Base-by-base conservation (phyloP, 2,113 vertebrate genomes). In the Phasianus colchicus region DNA sequence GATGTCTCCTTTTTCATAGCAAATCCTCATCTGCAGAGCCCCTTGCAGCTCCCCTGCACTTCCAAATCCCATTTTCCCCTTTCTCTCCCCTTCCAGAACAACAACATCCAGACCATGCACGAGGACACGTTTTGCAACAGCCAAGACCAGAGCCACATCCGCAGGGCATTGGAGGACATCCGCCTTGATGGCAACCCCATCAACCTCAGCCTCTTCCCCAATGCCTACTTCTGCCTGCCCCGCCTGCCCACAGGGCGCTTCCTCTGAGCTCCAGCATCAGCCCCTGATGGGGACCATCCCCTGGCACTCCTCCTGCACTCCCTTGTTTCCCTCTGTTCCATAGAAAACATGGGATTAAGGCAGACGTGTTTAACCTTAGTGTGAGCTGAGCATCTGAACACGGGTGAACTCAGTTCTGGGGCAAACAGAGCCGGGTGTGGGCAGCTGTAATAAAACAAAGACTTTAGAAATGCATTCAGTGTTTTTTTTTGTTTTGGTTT, bases 111-210 rank as follows among this genome's bases (percentile, higher is more conserved):
- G 91, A 97, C 87, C 48, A 86, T 98, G 87, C 97, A 96, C 1
- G 94, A 89, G 67, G 97, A 98, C 67, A 93, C 98, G 0, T 98
- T 99, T 93, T 99, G 99, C 1, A 92, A 98, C 57, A 34, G 60
- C 16, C 88, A 91, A 4, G 97, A 98, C 38, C 97, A 83, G 22
- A 96, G 61, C 27, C 97, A 98, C 63, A 88, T 97, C 48, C 97
- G 97, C 27, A 90, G 93, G 61, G 89, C 21, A 6, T 96, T 99
- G 66, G 98, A 99, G 91, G 98, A 99, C 84, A 96, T 98, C 65
- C 97, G 98, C 47, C 97, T 99, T 34, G 98, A 99, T 0, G 97
- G 97, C 32, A 99, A 98, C 89, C 98, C 99, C 38, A 91, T 99
- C 97, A 97, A 98, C 94, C 95, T 98, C 64, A 97, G 98, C 94